These are phyloP conservation scores for Pao palembangensis DNA, from an alignment of 2,113 vertebrate genomes.

Conservation along the genomic window DNA sequence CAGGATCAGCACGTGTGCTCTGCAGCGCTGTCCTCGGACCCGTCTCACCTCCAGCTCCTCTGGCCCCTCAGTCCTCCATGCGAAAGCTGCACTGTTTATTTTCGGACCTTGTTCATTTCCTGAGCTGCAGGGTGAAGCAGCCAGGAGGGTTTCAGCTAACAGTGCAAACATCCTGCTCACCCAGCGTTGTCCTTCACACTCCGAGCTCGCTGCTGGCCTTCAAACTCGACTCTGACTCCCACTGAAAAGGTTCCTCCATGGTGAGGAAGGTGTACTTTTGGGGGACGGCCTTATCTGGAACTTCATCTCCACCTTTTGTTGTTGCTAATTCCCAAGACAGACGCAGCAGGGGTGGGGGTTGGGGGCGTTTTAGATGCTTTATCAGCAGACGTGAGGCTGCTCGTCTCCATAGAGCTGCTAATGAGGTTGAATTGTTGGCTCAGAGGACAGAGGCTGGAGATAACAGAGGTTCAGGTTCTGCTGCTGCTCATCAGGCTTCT, in stretches of 20 bases:
- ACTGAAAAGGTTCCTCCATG: too few relatives aligned
- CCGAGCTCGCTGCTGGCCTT: not conserved
- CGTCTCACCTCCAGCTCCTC: not conserved
- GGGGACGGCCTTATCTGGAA: too few relatives aligned
- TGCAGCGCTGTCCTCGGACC: not conserved
- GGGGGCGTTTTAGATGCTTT: slow-evolving; percentile 31
- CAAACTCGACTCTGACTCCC: too few relatives aligned
- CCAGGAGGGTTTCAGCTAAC: slow-evolving; percentile 26
- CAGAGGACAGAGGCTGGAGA: slow-evolving; percentile 46
- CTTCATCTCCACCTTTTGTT: slow-evolving; percentile 20
- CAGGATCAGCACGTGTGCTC: slow-evolving; percentile 24
- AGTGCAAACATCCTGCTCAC: slow-evolving; percentile 13
- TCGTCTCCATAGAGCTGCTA: slow-evolving; percentile 46
- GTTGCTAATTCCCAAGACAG: slow-evolving; percentile 31
- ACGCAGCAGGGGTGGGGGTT: not conserved
- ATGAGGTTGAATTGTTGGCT: slow-evolving; percentile 52
- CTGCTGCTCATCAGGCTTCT: slow-evolving; percentile 44
- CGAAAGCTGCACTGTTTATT: slow-evolving; percentile 55
- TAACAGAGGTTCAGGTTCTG: slow-evolving; percentile 56
- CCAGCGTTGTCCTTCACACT: not conserved
- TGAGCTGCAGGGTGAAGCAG: slow-evolving; percentile 21
- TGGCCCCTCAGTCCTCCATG: slow-evolving; percentile 42
- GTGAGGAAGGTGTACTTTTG: too few relatives aligned
- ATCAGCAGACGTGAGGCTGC: slow-evolving; percentile 45
- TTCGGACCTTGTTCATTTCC: slow-evolving; percentile 45